A percentile compares a stretch with the other conserved stretches of the same genome.
Conservation (phyloP, 2,888 invertebrate genomes). For the Lissonota sp. region DNA sequence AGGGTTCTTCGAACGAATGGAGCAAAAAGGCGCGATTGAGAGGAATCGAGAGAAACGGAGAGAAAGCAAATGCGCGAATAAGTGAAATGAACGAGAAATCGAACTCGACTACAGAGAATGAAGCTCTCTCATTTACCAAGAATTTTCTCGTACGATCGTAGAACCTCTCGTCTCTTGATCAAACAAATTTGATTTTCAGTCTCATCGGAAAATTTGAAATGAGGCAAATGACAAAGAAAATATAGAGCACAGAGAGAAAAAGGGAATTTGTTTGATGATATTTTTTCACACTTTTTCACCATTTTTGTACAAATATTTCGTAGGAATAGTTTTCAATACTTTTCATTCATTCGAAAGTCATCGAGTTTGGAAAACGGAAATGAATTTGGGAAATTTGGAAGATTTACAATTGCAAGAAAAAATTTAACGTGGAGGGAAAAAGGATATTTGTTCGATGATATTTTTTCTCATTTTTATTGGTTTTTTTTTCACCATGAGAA, state of each 20-base stretch:
- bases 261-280: constrained; percentile 8
- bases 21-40: background rate
- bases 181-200: constrained; percentile 50
- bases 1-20: constrained; percentile 16
- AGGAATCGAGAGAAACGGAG: background rate
- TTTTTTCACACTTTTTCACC: too few relatives aligned
- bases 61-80: constrained; percentile 39
- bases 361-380: too few relatives aligned
- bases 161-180: constrained; percentile 35
- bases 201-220: constrained; percentile 6
- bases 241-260: constrained; percentile 1
- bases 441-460: too few relatives aligned
- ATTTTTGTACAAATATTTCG: too few relatives aligned
- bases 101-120: constrained; percentile 41
- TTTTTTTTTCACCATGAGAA: constrained; percentile 19
- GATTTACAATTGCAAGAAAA: too few relatives aligned
- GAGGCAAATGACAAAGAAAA: constrained; percentile 2
- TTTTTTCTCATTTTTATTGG: too few relatives aligned
- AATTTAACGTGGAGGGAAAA: too few relatives aligned
- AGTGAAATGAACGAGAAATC: constrained; percentile 57
- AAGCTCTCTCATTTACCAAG: constrained; percentile 34
- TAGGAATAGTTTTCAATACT: too few relatives aligned
- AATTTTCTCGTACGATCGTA: constrained; percentile 11
- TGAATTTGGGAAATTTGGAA: too few relatives aligned
- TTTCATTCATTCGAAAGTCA: too few relatives aligned